Evolutionary conservation across 2,113 vertebrate genomes (phyloP).

Genomic region (Ancistrus triradiatus): DNA sequence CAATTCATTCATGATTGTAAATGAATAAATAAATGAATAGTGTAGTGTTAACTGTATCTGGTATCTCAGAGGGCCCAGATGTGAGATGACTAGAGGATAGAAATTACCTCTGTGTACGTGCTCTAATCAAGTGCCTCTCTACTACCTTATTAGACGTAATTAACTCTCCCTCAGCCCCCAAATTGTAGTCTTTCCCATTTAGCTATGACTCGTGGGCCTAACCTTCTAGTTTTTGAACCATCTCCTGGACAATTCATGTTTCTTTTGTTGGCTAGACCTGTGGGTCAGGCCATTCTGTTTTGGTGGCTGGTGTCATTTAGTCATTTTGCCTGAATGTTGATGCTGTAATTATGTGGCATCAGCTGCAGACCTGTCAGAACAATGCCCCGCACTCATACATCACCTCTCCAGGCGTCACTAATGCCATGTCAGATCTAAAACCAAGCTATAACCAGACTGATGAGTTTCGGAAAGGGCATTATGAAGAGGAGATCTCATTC

Average conservation of each 20-base stretch:
- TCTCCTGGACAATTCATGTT: slow-evolving; percentile 62
- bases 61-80: slow-evolving; percentile 52
- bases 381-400: slow-evolving; percentile 68
- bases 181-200: slow-evolving; percentile 21
- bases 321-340: slow-evolving; percentile 73
- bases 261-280: slow-evolving; percentile 63
- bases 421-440: background rate
- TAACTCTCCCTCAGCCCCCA: slow-evolving; percentile 27
- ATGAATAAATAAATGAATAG: too few relatives aligned
- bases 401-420: slow-evolving; percentile 53
- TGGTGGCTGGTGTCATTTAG: slow-evolving; percentile 66
- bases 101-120: slow-evolving; percentile 36
- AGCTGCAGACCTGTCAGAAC: slow-evolving; percentile 68
- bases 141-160: slow-evolving; percentile 51
- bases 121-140: slow-evolving; percentile 51
- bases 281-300: slow-evolving; percentile 56
- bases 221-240: slow-evolving; percentile 6
- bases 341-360: slow-evolving; percentile 70
- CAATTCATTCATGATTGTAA: too few relatives aligned
- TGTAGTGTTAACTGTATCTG: slow-evolving; percentile 42
- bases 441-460: background rate
- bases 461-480: background rate
- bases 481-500: too few relatives aligned
- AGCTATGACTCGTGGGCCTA: background rate
- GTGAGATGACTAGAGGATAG: slow-evolving; percentile 48